Conservation (phyloP, 1,140 invertebrate species). For the Drosophila tsacasi region DNA sequence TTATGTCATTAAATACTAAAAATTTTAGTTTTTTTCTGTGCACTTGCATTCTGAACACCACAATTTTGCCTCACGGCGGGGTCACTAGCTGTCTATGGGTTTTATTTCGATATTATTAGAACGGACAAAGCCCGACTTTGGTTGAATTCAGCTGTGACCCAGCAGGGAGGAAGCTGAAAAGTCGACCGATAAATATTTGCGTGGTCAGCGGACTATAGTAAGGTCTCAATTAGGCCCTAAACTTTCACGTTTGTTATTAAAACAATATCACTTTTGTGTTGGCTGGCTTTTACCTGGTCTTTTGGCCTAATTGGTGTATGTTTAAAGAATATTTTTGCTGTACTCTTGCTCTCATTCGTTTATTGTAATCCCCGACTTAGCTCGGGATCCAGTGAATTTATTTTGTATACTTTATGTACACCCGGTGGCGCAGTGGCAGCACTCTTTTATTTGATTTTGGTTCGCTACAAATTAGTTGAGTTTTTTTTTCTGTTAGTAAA, state of each 20-base stretch:
- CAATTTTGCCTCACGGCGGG: constrained; percentile 8
- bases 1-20: neutral
- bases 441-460: constrained; percentile 67
- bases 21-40: neutral
- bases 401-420: constrained; percentile 42
- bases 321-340: constrained; percentile 1
- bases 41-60: neutral
- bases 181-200: constrained; percentile 15
- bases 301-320: neutral
- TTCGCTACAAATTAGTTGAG: constrained; percentile 67
- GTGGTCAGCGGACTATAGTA: neutral
- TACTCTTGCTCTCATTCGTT: constrained; percentile 4
- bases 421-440: neutral
- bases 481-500: constrained; percentile 42
- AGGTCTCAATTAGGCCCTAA: constrained; percentile 6
- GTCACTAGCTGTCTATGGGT: constrained; percentile 10
- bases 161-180: constrained; percentile 31
- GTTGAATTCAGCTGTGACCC: constrained; percentile 25
- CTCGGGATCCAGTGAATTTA: constrained; percentile 39
- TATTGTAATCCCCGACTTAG: constrained; percentile 30
- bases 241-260: neutral
- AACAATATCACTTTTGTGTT: neutral
- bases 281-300: neutral
- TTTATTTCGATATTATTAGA: constrained; percentile 48
- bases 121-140: constrained; percentile 21